A percentile compares a stretch with the other conserved stretches of the same genome.
Conservation (phyloP, 1,140 invertebrate species). For the Caenorhabditis inopinata region DNA sequence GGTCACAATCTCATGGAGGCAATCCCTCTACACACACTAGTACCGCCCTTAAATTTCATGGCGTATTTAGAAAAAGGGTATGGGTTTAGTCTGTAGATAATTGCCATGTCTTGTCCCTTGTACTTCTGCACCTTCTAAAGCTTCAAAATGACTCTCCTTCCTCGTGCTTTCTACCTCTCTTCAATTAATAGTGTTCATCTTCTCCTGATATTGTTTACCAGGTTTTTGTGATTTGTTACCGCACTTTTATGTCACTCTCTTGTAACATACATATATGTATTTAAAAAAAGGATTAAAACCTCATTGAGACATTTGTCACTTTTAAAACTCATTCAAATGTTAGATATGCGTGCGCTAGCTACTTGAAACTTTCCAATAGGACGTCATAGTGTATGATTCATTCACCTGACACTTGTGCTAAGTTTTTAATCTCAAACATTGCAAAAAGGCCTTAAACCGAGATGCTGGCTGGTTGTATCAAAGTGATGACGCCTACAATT, state of each 20-base stretch:
- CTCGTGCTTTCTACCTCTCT: neutral
- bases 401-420: neutral
- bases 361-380: neutral
- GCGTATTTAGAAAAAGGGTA: too few relatives aligned
- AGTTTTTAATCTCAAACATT: neutral
- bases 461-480: neutral
- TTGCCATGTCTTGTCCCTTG: neutral
- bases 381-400: neutral
- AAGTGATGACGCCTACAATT: neutral
- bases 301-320: neutral
- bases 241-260: too few relatives aligned
- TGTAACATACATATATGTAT: too few relatives aligned
- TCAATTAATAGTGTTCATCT: neutral
- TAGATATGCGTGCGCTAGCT: neutral
- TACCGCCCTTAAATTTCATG: slow-evolving; percentile 11
- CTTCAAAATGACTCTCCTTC: neutral
- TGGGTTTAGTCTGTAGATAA: neutral
- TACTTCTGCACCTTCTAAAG: neutral
- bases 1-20: too few relatives aligned
- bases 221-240: too few relatives aligned
- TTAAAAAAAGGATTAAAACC: too few relatives aligned
- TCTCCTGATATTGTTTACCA: too few relatives aligned
- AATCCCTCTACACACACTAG: neutral
- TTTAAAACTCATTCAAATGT: neutral
- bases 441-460: neutral